Conservation (phyloP, 2,797 vertebrate genomes). For the Lithobates sylvaticus region DNA sequence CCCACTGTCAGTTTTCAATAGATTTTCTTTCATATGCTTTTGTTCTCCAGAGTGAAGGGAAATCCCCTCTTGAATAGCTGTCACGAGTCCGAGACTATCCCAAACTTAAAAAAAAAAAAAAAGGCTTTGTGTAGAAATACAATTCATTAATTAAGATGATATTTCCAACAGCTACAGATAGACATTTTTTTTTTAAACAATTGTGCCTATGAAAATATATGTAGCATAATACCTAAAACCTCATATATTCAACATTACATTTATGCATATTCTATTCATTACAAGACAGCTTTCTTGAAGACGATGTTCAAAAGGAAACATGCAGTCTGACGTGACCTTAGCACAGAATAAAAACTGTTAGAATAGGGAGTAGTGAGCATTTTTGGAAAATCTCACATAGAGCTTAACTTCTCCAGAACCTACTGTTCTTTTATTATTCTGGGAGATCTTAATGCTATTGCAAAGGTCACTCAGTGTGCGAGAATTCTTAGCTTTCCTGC, state of each 20-base stretch:
- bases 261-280: conserved; percentile 24
- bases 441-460: conserved; percentile 60
- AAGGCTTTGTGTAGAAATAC: too few relatives aligned
- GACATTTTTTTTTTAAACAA: too few relatives aligned
- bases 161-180: too few relatives aligned
- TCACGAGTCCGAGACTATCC: too few relatives aligned
- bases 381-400: conserved; percentile 56
- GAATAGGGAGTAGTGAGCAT: conserved; percentile 38
- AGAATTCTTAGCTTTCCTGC: conserved; percentile 54
- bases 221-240: not conserved
- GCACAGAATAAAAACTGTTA: conserved; percentile 50
- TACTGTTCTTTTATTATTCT: conserved; percentile 60
- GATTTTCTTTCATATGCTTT: too few relatives aligned
- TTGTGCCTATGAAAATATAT: too few relatives aligned
- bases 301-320: conserved; percentile 37
- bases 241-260: not conserved
- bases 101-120: too few relatives aligned
- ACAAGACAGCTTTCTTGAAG: conserved; percentile 17
- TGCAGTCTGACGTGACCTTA: conserved; percentile 44
- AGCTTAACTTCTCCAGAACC: conserved; percentile 59
- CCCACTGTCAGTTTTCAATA: too few relatives aligned
- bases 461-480: conserved; percentile 61
- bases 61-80: too few relatives aligned
- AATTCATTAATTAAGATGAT: too few relatives aligned
- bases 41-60: too few relatives aligned